Conservation (phyloP, 1,140 invertebrate species). For the Bombus confusus region DNA sequence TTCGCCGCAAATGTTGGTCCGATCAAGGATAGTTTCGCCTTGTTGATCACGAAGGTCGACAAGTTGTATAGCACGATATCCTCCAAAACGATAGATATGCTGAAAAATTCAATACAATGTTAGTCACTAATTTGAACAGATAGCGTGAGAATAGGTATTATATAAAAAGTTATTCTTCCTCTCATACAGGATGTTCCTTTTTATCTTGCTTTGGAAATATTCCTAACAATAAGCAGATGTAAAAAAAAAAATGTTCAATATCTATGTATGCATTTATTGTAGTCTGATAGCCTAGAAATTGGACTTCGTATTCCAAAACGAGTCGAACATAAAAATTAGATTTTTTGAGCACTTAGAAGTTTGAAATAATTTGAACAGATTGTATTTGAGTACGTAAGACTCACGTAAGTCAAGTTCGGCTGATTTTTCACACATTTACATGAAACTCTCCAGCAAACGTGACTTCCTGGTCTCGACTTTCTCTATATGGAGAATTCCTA, state of each 20-base stretch:
- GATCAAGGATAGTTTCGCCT: constrained; percentile 75
- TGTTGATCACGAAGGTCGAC: constrained; percentile 75
- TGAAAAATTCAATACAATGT: constrained; percentile 49
- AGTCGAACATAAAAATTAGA: background rate
- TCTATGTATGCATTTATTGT: too few species aligned
- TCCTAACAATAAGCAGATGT: too few species aligned
- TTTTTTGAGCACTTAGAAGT: background rate
- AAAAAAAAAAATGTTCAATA: too few species aligned
- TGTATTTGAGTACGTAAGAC: background rate
- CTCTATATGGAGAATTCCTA: too few species aligned
- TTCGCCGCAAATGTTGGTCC: constrained; percentile 76
- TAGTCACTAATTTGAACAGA: background rate
- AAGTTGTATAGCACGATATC: constrained; percentile 69
- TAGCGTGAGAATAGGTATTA: background rate
- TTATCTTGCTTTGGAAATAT: background rate
- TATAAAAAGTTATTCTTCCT: background rate
- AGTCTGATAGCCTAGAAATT: too few species aligned
- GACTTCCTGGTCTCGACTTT: too few species aligned
- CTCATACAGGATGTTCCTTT: background rate
- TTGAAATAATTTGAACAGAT: background rate
- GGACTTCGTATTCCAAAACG: too few species aligned
- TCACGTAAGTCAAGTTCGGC: background rate
- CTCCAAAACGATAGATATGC: constrained; percentile 68
- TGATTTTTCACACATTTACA: background rate
- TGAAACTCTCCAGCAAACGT: background rate